Evolutionary conservation across 2,888 invertebrate species (phyloP), one percentile per base, ranked within the genome.

Genomic region (Troides helena): DNA sequence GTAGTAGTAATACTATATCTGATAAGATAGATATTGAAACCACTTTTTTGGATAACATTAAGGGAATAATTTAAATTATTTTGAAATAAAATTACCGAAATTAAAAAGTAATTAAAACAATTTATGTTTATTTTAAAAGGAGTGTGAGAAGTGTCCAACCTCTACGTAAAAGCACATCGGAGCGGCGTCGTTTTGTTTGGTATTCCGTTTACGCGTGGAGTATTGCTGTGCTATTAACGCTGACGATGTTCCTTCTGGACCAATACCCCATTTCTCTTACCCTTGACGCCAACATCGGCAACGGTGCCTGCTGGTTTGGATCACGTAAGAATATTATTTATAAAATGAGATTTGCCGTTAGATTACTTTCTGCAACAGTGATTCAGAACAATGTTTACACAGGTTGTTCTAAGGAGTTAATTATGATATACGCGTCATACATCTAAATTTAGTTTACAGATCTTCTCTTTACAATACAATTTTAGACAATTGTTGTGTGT

Each of bases 201-300:
- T 97, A 96, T 81, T 95, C 95, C 0, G 61, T 95, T 1, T 96
- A 96, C 81, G 96, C 96, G 1, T 97, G 96, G 96, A 94, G 95
- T 5, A 77, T 94, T 14, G 94, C 96, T 0, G 79, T 94, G 4
- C 53, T 93, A 0, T 81, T 96, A 57, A 94, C 95, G 0, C 74
- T 88, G 14, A 80, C 93, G 10, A 94, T 94, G 69, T 92, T 94
- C 66, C 78, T 94, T 2, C 83, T 95, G 68, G 95, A 95, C 75
- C 83, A 85, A 60, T 93, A 91, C 43, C 85, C 91, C 0, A 78
- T 92, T 1, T 73, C 86, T 0, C 39, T 67, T 0, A 59, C 85
- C 70, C 84, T 95, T 17, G 93, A 94, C 63, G 94, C 96, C 0
- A 89, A 94, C 73, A 94, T 96, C 67, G 96, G 95, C 8, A 77